Evolutionary conservation across 2,797 vertebrate species (phyloP).

Genomic region (Knipowitschia caucasica): DNA sequence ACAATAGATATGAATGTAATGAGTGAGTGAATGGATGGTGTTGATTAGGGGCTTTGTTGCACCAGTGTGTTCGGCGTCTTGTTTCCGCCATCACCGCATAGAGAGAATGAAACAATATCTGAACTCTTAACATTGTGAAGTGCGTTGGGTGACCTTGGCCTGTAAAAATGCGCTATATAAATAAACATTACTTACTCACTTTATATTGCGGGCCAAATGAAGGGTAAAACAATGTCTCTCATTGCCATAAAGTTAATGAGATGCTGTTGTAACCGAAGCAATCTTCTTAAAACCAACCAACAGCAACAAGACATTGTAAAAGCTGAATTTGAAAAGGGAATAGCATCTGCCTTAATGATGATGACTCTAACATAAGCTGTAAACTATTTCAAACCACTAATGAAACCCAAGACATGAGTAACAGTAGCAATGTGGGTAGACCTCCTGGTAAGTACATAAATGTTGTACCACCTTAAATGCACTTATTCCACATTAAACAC

Average conservation of each 20-base stretch:
- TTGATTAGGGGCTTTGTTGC: no score
- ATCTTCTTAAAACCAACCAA: not conserved
- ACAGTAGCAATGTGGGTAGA: conserved; percentile 1
- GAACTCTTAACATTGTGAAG: no score
- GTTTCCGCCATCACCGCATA: no score
- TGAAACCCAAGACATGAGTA: not conserved
- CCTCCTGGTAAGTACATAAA: conserved; percentile 4
- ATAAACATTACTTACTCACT: no score
- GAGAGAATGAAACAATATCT: no score
- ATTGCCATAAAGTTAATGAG: not conserved
- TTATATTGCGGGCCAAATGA: no score
- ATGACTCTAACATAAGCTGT: conserved; percentile 3
- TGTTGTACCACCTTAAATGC: not conserved
- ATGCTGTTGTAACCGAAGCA: not conserved
- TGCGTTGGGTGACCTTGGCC: no score
- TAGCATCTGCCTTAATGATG: not conserved
- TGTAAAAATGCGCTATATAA: no score
- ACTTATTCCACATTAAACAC: conserved; percentile 1
- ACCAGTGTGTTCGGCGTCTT: no score
- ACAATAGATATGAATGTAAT: no score
- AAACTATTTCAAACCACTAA: conserved; percentile 8
- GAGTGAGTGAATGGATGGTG: no score
- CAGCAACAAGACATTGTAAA: not conserved
- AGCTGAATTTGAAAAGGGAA: not conserved
- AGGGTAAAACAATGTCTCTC: no score